phyloP scores from a whole-genome alignment of 1,140 invertebrate species.

The Lepidurus couesii region DNA sequence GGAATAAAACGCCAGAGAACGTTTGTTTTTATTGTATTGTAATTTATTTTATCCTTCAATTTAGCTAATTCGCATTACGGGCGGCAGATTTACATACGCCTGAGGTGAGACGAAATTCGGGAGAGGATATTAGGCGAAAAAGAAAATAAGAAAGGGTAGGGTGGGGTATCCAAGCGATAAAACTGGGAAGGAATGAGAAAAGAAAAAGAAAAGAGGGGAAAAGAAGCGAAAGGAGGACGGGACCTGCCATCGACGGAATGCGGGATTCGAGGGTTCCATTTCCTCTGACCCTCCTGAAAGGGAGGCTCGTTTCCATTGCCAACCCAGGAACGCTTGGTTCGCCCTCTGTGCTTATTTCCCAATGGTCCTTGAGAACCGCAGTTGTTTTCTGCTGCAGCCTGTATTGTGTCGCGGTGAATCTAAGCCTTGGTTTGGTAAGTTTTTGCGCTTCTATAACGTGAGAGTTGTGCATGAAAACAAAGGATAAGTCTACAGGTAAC shows the following conservation, averaged over 20 bases:
- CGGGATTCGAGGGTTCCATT: background rate
- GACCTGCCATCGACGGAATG: background rate
- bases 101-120: background rate
- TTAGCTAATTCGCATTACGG: too few relatives aligned
- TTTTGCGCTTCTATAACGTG: background rate
- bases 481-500: slow-evolving; percentile 1
- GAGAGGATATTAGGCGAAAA: background rate
- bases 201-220: background rate
- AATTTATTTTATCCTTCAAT: too few relatives aligned
- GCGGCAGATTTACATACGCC: background rate
- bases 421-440: slow-evolving; percentile 22
- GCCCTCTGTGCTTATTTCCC: background rate
- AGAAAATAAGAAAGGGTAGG: background rate
- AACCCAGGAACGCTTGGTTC: background rate
- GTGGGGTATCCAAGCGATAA: slow-evolving; percentile 1
- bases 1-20: too few relatives aligned
- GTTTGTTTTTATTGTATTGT: too few relatives aligned
- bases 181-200: background rate
- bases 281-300: background rate
- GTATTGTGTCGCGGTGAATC: slow-evolving; percentile 21
- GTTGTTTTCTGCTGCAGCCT: slow-evolving; percentile 15
- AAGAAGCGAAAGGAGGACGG: slow-evolving; percentile 26
- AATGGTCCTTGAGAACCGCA: background rate
- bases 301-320: background rate
- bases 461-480: background rate